Conservation (phyloP, 2,113 vertebrate species). For the Grammomys surdaster region DNA sequence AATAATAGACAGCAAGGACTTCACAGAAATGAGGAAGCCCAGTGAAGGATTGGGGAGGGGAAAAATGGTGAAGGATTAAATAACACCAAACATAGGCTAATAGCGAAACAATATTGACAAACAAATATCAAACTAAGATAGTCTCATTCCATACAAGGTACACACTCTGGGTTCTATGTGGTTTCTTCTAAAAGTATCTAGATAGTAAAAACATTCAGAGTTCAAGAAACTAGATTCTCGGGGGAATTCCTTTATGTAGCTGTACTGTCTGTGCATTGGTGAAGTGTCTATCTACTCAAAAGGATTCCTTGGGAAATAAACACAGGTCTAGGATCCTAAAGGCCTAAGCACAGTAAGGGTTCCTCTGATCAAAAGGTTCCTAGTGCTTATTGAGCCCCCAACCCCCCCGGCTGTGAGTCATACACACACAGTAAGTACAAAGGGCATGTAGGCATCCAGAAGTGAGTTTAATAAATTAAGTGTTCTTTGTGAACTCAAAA, state of each 20-base stretch:
- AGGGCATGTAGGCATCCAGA: background rate
- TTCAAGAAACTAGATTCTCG: background rate
- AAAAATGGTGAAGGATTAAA: background rate
- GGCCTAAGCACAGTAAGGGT: background rate
- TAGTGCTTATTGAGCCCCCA: background rate
- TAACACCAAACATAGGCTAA: background rate
- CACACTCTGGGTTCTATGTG: background rate
- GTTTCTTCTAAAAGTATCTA: background rate
- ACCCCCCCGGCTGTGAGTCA: background rate
- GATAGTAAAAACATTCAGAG: background rate
- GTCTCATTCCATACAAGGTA: background rate
- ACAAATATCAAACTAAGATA: background rate
- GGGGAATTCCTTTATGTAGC: background rate
- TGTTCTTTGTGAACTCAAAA: background rate
- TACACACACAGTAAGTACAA: background rate
- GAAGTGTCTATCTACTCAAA: background rate
- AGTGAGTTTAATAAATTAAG: background rate
- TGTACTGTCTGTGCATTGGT: background rate
- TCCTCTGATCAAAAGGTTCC: background rate
- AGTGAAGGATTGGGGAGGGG: background rate
- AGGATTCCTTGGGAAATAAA: constrained; percentile 18
- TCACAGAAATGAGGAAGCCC: background rate
- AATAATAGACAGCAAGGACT: background rate
- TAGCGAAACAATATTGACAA: too few species aligned
- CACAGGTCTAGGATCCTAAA: background rate